These are phyloP conservation scores for Nannoperca obscura DNA, from an alignment of 2,797 vertebrate species.

Conservation along the genomic window DNA sequence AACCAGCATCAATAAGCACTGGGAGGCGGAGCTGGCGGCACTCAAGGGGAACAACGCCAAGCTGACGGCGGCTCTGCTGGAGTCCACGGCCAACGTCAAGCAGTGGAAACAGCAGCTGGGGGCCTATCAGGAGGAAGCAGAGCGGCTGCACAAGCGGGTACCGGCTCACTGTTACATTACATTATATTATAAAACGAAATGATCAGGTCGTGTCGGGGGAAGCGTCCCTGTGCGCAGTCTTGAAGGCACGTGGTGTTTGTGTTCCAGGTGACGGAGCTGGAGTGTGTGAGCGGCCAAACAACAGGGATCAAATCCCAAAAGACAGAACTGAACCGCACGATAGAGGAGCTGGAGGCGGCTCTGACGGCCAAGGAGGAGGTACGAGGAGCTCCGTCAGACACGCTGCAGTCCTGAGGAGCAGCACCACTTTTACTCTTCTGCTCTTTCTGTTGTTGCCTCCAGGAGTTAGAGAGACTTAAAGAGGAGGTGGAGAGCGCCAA, in stretches of 20 bases:
- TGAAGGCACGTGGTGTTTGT: neutral
- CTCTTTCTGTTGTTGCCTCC: neutral
- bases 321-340: slow-evolving; percentile 95
- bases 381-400: neutral
- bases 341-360: slow-evolving; percentile 93
- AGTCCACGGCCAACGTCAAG: slow-evolving; percentile 98
- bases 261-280: slow-evolving; percentile 94
- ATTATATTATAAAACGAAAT: too few species aligned
- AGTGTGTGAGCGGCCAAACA: slow-evolving; percentile 96
- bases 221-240: too few species aligned
- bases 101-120: slow-evolving; percentile 99
- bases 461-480: slow-evolving; percentile 96
- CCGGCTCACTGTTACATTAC: neutral
- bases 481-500: slow-evolving; percentile 92
- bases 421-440: too few species aligned
- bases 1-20: slow-evolving; percentile 93
- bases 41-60: slow-evolving; percentile 99
- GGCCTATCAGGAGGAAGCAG: slow-evolving; percentile 97
- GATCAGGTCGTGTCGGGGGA: too few species aligned
- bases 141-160: slow-evolving; percentile 96
- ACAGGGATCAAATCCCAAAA: slow-evolving; percentile 95
- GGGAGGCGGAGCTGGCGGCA: slow-evolving; percentile 97
- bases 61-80: slow-evolving; percentile 96
- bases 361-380: slow-evolving; percentile 97
- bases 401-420: too few species aligned